Base-by-base conservation (phyloP, 2,888 invertebrate genomes). In the Coleophora flavipennella region DNA sequence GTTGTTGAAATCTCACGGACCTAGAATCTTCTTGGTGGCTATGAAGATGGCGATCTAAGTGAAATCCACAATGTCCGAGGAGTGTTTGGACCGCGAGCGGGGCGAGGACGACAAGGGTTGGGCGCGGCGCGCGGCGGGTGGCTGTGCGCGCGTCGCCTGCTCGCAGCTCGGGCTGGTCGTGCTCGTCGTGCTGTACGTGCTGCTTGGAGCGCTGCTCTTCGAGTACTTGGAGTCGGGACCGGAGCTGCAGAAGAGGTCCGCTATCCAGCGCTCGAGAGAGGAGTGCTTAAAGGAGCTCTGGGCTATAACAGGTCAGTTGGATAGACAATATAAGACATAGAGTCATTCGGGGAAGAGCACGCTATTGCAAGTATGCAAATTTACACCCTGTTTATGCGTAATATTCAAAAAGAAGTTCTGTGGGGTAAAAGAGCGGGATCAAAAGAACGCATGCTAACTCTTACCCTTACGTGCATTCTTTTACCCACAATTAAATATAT, bases 201-300 rank as follows among this genome's bases (percentile, higher is more conserved):
- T 92, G 44, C 79, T 91, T 53, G 93, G 93, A 40, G 93, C 92
- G 31, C 76, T 91, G 51, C 85, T 93, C 49, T 94, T 94, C 70
- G 90, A 90, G 59, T 85, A 89, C 48, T 78, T 94, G 57, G 94
- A 94, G 70, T 89, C 90, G 10, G 90, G 89, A n/a, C 87, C 88
- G 44, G 89, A 89, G 54, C 81, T 89, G 49, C 85, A 88, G 54
- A 89, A 90, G 62, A 84, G 89, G 48, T 87, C 88, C 1, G 86
- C 86, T 29, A 88, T 90, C 47, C 86, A 88, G 55, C 79, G 87
- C 49, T 89, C 88, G 45, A 85, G 90, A 26, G 89, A 89, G 55
- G 90, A 90, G 66, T 92, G 92, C 52, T 68, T 92, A 50, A 87
- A 88, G 51, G 91, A 92, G 63, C 86, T 93, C 10, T 92, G 92